Evolutionary conservation across 1,140 invertebrate species (phyloP).

Genomic region (Lepidostoma basale): DNA sequence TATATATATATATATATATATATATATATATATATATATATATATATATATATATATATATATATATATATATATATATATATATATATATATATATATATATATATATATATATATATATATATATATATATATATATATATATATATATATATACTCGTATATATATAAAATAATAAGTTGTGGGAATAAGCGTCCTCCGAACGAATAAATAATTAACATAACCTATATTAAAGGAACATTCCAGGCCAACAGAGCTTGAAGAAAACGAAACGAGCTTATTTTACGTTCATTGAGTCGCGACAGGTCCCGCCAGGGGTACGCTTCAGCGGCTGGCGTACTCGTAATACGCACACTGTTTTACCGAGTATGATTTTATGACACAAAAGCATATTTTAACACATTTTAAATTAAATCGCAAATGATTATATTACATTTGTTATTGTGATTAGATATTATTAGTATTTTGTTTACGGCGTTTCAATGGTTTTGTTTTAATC

Average conservation of each 20-base stretch:
- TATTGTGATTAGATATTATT: neutral
- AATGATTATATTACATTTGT: neutral
- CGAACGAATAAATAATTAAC: constrained; percentile 3
- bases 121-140: neutral
- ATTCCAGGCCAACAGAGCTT: constrained; percentile 5
- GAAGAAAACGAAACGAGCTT: constrained; percentile 5
- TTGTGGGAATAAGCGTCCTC: neutral
- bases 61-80: neutral
- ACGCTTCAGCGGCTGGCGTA: neutral
- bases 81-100: neutral
- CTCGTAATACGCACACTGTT: neutral
- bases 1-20: neutral
- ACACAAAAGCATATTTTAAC: neutral
- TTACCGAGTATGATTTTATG: neutral
- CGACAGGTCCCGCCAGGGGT: neutral
- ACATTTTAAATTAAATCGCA: too few relatives aligned
- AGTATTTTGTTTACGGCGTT: too few relatives aligned
- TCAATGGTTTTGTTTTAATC: too few relatives aligned
- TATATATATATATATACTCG: neutral
- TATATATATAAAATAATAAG: neutral
- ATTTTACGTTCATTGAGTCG: constrained; percentile 18
- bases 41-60: neutral
- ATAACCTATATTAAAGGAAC: constrained; percentile 17
- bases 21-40: neutral
- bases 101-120: neutral